These are phyloP conservation scores for Lampris megalopsis DNA, from an alignment of 2,113 vertebrate genomes.

Conservation along the genomic window DNA sequence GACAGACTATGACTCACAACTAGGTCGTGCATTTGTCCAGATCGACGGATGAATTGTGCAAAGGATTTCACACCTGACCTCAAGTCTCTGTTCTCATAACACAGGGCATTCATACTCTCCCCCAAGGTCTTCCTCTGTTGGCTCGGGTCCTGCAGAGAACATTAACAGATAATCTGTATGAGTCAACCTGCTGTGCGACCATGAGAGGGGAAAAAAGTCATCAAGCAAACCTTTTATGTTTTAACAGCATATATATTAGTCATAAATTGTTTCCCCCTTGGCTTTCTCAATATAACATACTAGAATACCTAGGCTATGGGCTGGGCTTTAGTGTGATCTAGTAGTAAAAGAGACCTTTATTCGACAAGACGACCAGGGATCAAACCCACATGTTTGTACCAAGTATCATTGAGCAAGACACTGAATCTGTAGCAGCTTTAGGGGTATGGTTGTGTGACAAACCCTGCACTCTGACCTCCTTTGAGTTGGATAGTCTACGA, in stretches of 20 bases:
- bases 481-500: constrained; percentile 39
- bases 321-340: too few relatives aligned
- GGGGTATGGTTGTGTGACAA: constrained; percentile 23
- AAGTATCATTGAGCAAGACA: too few relatives aligned
- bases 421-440: too few relatives aligned
- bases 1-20: constrained; percentile 47
- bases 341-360: too few relatives aligned
- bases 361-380: too few relatives aligned
- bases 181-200: neutral
- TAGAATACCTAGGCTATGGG: too few relatives aligned
- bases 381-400: too few relatives aligned
- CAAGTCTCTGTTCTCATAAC: constrained; percentile 51
- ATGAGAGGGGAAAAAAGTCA: neutral
- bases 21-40: constrained; percentile 28
- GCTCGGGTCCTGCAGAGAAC: constrained; percentile 40
- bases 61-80: constrained; percentile 44
- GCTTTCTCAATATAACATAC: too few relatives aligned
- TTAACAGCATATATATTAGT: too few relatives aligned
- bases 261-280: too few relatives aligned
- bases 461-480: constrained; percentile 34
- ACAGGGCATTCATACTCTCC: constrained; percentile 35
- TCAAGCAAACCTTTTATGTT: too few relatives aligned
- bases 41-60: constrained; percentile 24
- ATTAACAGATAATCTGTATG: neutral
- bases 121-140: constrained; percentile 38